These are phyloP conservation scores for Oreochromis aureus DNA, from an alignment of 2,113 vertebrate genomes.

Conservation along the genomic window DNA sequence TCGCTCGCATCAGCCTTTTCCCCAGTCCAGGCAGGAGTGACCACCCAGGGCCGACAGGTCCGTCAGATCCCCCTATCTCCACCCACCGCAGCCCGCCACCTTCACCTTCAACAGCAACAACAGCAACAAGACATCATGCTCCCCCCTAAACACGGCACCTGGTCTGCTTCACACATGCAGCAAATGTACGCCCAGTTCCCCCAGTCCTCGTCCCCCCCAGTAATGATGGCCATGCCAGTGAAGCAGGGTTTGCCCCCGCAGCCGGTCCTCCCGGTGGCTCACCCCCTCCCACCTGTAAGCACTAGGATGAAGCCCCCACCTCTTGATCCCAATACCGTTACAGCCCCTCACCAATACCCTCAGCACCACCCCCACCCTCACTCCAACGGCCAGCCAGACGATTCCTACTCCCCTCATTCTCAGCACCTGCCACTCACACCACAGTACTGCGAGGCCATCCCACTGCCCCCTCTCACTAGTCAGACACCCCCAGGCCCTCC, in stretches of 20 bases:
- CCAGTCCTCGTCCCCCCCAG: conserved; percentile 64
- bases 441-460: conserved; percentile 70
- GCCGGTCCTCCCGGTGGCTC: conserved; percentile 67
- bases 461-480: conserved; percentile 57
- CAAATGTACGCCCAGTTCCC: conserved; percentile 70
- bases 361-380: conserved; percentile 60
- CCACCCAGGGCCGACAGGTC: conserved; percentile 67
- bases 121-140: conserved; percentile 58
- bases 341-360: conserved; percentile 43
- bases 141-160: conserved; percentile 73
- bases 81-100: conserved; percentile 62
- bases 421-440: conserved; percentile 52
- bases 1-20: conserved; percentile 76
- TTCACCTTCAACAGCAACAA: conserved; percentile 61
- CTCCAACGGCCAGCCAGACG: conserved; percentile 68
- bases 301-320: conserved; percentile 67
- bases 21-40: conserved; percentile 72
- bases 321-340: conserved; percentile 46
- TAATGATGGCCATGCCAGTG: conserved; percentile 64
- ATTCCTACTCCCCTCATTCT: conserved; percentile 59
- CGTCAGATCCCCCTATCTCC: conserved; percentile 80
- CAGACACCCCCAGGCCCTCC: conserved; percentile 57
- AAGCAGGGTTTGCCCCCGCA: conserved; percentile 67
- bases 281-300: conserved; percentile 70
- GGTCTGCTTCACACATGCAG: conserved; percentile 72